A percentile compares a stretch with the other conserved stretches of the same genome.
phyloP scores from a whole-genome alignment of 1,140 invertebrate genomes.

The Episyrphus balteatus region DNA sequence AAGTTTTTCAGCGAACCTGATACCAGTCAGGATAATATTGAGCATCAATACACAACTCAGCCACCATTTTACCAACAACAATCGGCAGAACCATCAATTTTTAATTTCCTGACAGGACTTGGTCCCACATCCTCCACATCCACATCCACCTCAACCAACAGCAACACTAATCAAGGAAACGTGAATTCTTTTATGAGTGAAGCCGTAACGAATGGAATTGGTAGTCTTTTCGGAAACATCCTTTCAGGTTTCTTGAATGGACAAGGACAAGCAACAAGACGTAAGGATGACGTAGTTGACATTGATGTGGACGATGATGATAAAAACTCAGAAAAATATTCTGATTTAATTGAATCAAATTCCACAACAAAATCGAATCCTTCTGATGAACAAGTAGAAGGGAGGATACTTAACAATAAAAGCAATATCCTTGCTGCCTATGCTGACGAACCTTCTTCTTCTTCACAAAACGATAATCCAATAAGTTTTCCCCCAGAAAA shows the following conservation, averaged over 20 bases:
- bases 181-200: slow-evolving; percentile 1
- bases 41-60: slow-evolving; percentile 8
- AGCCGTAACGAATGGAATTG: slow-evolving; percentile 28
- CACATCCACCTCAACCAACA: slow-evolving; percentile 18
- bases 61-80: neutral
- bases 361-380: neutral
- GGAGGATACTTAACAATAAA: slow-evolving; percentile 1
- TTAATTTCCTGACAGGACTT: slow-evolving; percentile 24
- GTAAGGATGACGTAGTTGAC: slow-evolving; percentile 3
- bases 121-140: slow-evolving; percentile 11
- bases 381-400: slow-evolving; percentile 1
- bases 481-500: neutral
- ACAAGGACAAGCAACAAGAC: slow-evolving; percentile 14
- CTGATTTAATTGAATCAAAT: neutral
- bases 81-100: slow-evolving; percentile 15
- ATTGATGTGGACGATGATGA: slow-evolving; percentile 4
- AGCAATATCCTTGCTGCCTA: neutral
- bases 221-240: slow-evolving; percentile 29
- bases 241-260: slow-evolving; percentile 29
- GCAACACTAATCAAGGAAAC: slow-evolving; percentile 9
- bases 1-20: slow-evolving; percentile 53
- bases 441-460: too few species aligned
- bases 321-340: neutral
- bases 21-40: too few species aligned
- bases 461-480: neutral